phyloP scores from a whole-genome alignment of 53 echinoderm and acorn worm genomes.

The Paracentrotus lividus region DNA sequence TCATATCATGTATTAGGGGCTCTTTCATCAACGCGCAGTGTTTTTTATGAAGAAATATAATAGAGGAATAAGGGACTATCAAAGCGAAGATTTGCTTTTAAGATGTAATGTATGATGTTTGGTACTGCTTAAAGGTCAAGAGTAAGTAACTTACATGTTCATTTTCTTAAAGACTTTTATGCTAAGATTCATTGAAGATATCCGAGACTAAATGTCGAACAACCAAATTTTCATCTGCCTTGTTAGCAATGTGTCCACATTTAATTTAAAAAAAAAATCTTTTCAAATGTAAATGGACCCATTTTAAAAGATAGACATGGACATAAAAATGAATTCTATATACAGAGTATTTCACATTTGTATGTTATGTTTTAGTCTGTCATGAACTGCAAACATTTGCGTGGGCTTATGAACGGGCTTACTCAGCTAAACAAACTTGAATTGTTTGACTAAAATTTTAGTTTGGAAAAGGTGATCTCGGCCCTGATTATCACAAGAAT shows the following conservation, averaged over 20 bases:
- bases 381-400: background rate
- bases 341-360: background rate
- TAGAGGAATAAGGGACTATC: background rate
- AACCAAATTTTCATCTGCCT: background rate
- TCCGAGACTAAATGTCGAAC: background rate
- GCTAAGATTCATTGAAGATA: background rate
- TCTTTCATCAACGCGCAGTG: background rate
- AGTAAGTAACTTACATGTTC: background rate
- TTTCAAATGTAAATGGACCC: no score
- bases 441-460: no score
- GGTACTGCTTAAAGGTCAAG: background rate
- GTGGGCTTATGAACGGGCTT: background rate
- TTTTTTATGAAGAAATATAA: background rate
- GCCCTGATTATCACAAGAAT: background rate
- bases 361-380: background rate
- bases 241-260: background rate
- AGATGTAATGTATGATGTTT: background rate
- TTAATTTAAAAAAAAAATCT: no score
- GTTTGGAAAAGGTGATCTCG: background rate
- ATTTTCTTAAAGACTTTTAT: background rate
- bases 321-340: background rate
- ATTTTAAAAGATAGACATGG: background rate
- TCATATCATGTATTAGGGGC: background rate
- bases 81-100: background rate
- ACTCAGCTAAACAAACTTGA: background rate